Evolutionary conservation across 2,888 invertebrate genomes (phyloP), one percentile per base, ranked within the genome.

Genomic region (Bursaphelenchus okinawaensis): DNA sequence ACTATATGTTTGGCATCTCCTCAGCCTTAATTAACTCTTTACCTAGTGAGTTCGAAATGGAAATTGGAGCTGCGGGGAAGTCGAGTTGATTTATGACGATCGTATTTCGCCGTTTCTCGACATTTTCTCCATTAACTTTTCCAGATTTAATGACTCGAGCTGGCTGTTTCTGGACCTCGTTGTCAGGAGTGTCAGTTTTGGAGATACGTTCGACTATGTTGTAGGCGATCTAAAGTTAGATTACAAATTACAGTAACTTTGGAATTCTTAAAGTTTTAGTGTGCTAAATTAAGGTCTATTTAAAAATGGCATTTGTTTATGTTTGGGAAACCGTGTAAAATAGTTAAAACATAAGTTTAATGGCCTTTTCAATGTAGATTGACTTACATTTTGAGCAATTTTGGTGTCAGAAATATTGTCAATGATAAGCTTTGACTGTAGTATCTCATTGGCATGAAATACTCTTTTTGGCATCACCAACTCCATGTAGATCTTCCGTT

Each of bases 401-500:
- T 50, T 31, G n/a, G 31, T 7, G 23, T 59, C 60, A 16, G 31
- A 19, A 1, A 59, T 66, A 58, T 72, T 72, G 40, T 71, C 65
- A 12, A 71, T 60, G 22, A 52, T 72, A 59, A 80, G 61, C 19
- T 65, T 64, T 40, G 76, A 80, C 61, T 70, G 65, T 6, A 80
- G 69, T 16, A 71, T 64, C 24, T 80, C 80, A 27, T 81, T 81
- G 0, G 80, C 78, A 9, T 71, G 52, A 69, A 72, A 80, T 29
- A 72, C 75, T 20, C 73, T 71, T 55, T 79, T 79, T n/a, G 78
- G 73, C 12, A 80, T 69, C 0, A 65, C 55, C 20, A 80, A 62
- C 29, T 74, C 75, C 3, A 76, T 75, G n/a, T 68, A 51, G n/a
- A 81, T 55, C 70, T 78, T 70, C 22, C 77, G 74, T 55, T 74